phyloP scores from a whole-genome alignment of 2,888 invertebrate genomes.

The Drosophila prostipennis region DNA sequence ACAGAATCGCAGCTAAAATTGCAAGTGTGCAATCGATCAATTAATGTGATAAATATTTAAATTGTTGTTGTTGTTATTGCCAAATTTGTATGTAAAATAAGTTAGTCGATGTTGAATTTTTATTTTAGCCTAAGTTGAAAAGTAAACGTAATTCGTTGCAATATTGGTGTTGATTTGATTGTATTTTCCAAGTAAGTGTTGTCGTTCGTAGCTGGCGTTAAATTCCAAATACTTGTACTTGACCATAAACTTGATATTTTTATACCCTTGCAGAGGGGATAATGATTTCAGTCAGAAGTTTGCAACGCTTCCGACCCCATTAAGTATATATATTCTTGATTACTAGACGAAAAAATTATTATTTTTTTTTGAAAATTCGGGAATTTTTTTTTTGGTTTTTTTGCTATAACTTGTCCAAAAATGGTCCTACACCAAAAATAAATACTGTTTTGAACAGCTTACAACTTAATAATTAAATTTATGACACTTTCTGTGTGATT shows the following conservation, averaged over 20 bases:
- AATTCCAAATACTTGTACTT: slow-evolving; percentile 44
- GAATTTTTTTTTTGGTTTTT: too few species aligned
- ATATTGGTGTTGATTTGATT: slow-evolving; percentile 57
- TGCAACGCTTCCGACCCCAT: too few species aligned
- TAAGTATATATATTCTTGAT: too few species aligned
- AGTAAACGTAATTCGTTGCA: slow-evolving; percentile 30
- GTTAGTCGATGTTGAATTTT: slow-evolving; percentile 41
- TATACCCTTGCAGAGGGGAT: too few species aligned
- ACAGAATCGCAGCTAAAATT: slow-evolving; percentile 9
- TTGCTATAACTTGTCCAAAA: too few species aligned
- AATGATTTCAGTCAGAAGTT: too few species aligned
- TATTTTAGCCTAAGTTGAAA: slow-evolving; percentile 24
- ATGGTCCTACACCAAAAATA: too few species aligned
- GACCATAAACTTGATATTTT: slow-evolving; percentile 16
- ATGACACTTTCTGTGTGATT: too few species aligned
- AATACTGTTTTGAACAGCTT: too few species aligned
- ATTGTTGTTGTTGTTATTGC: slow-evolving; percentile 39
- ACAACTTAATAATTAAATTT: too few species aligned
- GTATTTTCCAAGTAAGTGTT: slow-evolving; percentile 55
- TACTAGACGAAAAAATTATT: too few species aligned
- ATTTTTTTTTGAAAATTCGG: too few species aligned
- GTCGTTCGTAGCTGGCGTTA: slow-evolving; percentile 65
- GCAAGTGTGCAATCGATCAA: slow-evolving; percentile 13
- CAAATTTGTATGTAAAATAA: slow-evolving; percentile 36
- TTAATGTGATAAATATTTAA: slow-evolving; percentile 12